A percentile compares a stretch with the other conserved stretches of the same genome.
Evolutionary conservation across 2,113 vertebrate genomes (phyloP).

Genomic region (Stercorarius parasiticus): DNA sequence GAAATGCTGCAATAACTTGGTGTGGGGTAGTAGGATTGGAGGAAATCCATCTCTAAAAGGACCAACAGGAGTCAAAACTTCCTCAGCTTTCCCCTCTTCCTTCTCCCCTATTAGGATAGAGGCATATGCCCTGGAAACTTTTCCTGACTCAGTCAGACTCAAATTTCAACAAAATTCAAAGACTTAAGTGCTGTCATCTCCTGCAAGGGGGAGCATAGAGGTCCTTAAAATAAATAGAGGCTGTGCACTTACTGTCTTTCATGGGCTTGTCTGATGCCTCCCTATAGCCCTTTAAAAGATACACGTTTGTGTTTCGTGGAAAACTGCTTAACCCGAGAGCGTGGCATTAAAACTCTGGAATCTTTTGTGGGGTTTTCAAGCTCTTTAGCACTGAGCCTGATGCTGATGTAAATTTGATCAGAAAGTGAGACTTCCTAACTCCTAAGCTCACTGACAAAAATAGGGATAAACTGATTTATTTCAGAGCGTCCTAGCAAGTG

Average conservation of each 20-base stretch:
- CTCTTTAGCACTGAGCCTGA: background rate
- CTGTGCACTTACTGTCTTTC: rapidly evolving
- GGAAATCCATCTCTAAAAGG: background rate
- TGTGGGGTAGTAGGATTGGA: background rate
- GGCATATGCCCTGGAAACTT: background rate
- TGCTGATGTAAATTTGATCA: background rate
- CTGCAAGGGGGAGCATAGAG: background rate
- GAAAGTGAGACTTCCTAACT: background rate
- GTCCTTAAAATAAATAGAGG: background rate
- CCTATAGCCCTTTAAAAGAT: background rate
- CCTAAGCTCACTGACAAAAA: background rate
- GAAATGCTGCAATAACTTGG: background rate
- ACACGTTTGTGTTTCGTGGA: background rate
- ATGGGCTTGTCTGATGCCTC: background rate
- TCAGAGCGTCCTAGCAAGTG: background rate
- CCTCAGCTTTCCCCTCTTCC: background rate
- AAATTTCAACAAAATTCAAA: background rate
- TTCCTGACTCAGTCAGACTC: background rate
- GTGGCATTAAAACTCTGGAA: background rate
- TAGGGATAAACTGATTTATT: background rate
- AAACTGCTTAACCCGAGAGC: background rate
- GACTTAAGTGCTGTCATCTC: background rate
- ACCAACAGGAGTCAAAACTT: background rate
- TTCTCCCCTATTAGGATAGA: background rate
- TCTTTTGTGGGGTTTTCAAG: background rate